phyloP scores from a whole-genome alignment of 2,888 invertebrate species.

The Holacanthella duospinosa region DNA sequence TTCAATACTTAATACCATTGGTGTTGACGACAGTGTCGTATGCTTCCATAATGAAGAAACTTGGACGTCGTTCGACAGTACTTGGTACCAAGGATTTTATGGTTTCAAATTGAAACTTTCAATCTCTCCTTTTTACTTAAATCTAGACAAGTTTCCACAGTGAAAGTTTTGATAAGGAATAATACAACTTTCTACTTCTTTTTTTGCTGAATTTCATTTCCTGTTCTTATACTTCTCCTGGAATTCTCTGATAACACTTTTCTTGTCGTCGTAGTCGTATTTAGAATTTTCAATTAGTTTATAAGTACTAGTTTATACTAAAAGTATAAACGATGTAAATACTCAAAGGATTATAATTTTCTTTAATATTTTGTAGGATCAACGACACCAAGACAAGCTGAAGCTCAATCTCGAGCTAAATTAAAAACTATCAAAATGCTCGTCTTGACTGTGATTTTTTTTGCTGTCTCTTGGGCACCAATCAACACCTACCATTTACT shows the following conservation, averaged over 20 bases:
- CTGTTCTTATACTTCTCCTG: not conserved
- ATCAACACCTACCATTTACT: conserved; percentile 43
- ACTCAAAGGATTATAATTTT: not conserved
- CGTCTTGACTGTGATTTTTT: conserved; percentile 42
- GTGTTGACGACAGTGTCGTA: conserved; percentile 42
- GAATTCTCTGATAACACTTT: not conserved
- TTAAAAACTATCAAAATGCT: conserved; percentile 45
- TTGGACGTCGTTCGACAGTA: conserved; percentile 26
- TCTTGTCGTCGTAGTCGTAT: too few species aligned
- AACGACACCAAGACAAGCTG: conserved; percentile 42
- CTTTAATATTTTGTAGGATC: conserved; percentile 37
- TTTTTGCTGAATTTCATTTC: not conserved
- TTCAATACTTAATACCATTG: conserved; percentile 44
- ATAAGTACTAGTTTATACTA: too few species aligned
- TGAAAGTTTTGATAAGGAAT: not conserved
- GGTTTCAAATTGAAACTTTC: too few species aligned
- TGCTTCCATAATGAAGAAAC: conserved; percentile 36
- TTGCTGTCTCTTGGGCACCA: conserved; percentile 46
- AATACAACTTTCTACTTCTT: not conserved
- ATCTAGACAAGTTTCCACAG: too few species aligned
- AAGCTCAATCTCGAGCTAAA: conserved; percentile 41
- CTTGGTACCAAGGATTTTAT: conserved; percentile 22
- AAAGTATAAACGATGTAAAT: too few species aligned
- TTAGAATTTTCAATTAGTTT: too few species aligned
- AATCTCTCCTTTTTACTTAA: not conserved